Evolutionary conservation across 2,113 vertebrate species (phyloP).

Genomic region (Andinoacara biseriatus): DNA sequence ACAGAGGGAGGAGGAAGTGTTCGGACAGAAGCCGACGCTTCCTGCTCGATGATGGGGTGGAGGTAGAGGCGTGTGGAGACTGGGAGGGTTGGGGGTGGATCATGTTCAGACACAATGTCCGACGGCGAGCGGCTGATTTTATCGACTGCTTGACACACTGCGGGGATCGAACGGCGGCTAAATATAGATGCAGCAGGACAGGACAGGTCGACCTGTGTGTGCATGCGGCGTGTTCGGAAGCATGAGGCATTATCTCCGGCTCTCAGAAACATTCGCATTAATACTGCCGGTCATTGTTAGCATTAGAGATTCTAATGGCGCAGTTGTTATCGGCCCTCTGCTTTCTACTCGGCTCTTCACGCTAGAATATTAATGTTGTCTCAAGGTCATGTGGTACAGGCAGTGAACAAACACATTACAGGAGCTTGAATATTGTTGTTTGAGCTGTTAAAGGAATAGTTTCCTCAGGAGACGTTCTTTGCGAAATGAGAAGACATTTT

Average conservation of each 20-base stretch:
- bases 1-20: slow-evolving; percentile 19
- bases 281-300: slow-evolving; percentile 7
- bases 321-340: not conserved
- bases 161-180: slow-evolving; percentile 55
- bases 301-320: not conserved
- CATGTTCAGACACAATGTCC: slow-evolving; percentile 69
- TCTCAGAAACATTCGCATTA: slow-evolving; percentile 7
- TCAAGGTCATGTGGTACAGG: not conserved
- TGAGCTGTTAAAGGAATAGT: not conserved
- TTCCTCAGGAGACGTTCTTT: not conserved
- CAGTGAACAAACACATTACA: not conserved
- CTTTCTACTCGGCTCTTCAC: not conserved
- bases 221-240: not conserved
- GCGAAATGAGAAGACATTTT: not conserved
- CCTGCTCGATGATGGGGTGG: slow-evolving; percentile 15
- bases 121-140: slow-evolving; percentile 49
- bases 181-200: slow-evolving; percentile 50
- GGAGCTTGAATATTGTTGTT: not conserved
- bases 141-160: slow-evolving; percentile 54
- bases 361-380: not conserved
- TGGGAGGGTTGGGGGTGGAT: slow-evolving; percentile 25
- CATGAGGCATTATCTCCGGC: slow-evolving; percentile 12
- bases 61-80: not conserved
- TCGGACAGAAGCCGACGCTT: not conserved
- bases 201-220: slow-evolving; percentile 13